A percentile compares a stretch with the other conserved stretches of the same genome.
Evolutionary conservation across 2,888 invertebrate genomes (phyloP).

Genomic region (Saturnia japonica): DNA sequence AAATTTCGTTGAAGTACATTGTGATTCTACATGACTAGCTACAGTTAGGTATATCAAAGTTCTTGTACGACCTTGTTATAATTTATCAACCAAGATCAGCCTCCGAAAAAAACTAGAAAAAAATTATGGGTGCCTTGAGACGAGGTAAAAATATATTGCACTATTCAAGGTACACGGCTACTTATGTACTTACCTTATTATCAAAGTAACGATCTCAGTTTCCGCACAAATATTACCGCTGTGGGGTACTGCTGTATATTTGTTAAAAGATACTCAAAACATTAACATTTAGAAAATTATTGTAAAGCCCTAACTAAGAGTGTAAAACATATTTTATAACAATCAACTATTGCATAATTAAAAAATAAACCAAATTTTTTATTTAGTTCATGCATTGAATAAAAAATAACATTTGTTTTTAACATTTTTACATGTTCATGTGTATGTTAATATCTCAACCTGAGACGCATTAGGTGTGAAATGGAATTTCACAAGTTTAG

Average conservation of each 20-base stretch:
- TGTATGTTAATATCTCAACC: too few relatives aligned
- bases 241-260: background rate
- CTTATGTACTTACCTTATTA: conserved; percentile 7
- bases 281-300: background rate
- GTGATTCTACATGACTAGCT: background rate
- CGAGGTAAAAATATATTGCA: conserved; percentile 55
- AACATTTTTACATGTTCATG: too few relatives aligned
- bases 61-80: background rate
- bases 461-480: too few relatives aligned
- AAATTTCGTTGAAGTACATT: too few relatives aligned
- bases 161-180: conserved; percentile 47
- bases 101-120: conserved; percentile 34
- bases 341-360: too few relatives aligned
- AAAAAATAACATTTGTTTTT: too few relatives aligned
- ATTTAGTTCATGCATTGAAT: too few relatives aligned
- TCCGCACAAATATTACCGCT: background rate
- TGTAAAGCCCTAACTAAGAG: background rate
- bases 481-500: too few relatives aligned
- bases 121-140: conserved; percentile 51
- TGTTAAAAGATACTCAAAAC: background rate
- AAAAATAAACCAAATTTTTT: too few relatives aligned
- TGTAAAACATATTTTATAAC: too few relatives aligned
- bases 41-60: background rate
- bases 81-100: background rate
- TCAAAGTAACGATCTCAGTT: background rate